phyloP scores from a whole-genome alignment of 2,797 vertebrate genomes.

The Enteromius radiatus region DNA sequence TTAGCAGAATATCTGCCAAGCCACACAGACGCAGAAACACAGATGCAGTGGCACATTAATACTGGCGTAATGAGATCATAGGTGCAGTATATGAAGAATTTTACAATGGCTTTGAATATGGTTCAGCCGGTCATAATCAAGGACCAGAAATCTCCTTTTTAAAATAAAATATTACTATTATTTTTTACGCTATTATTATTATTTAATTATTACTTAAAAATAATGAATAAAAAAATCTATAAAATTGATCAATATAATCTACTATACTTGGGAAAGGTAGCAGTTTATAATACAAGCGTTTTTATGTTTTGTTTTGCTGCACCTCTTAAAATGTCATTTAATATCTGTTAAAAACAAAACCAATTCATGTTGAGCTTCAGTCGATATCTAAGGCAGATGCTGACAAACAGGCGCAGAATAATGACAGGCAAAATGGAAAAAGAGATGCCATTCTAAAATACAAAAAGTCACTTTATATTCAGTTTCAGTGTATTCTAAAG shows the following conservation, averaged over 20 bases:
- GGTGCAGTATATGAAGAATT: background rate
- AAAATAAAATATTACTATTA: background rate
- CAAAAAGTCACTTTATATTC: background rate
- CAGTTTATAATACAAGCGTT: background rate
- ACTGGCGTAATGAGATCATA: background rate
- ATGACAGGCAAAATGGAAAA: conserved; percentile 3
- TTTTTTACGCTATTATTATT: background rate
- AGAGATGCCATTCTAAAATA: background rate
- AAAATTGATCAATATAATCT: background rate
- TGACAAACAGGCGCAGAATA: conserved; percentile 27
- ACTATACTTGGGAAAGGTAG: background rate
- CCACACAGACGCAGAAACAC: background rate
- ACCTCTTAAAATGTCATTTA: background rate
- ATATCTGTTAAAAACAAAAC: background rate
- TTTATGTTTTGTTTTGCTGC: background rate
- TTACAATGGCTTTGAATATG: background rate
- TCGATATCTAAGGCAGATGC: background rate
- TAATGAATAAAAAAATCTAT: background rate
- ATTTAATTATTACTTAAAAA: background rate
- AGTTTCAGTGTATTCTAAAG: background rate
- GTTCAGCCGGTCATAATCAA: background rate
- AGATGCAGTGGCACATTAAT: background rate
- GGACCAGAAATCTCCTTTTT: background rate
- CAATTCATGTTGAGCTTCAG: background rate
- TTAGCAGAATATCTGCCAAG: background rate